Evolutionary conservation across 2,113 vertebrate genomes (phyloP).

Genomic region (Nothoprocta pentlandii): DNA sequence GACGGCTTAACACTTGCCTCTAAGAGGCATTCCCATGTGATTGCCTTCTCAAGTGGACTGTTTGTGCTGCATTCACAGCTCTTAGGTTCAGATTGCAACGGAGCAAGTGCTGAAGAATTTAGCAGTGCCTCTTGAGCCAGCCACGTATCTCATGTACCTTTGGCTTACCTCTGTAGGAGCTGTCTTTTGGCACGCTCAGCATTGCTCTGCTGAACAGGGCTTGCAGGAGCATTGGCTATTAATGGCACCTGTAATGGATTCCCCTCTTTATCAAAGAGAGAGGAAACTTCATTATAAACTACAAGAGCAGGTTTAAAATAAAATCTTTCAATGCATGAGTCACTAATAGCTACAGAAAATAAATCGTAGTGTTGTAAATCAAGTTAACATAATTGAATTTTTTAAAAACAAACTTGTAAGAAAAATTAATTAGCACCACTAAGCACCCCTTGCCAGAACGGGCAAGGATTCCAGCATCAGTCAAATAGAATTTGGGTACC

Average conservation of each 20-base stretch:
- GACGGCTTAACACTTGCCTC: neutral
- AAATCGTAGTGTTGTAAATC: neutral
- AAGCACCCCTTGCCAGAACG: neutral
- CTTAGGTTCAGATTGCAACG: neutral
- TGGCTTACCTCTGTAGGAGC: slow-evolving; percentile 45
- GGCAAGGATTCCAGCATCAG: neutral
- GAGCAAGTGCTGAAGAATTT: neutral
- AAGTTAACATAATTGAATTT: neutral
- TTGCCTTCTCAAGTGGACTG: neutral
- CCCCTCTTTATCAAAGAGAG: slow-evolving; percentile 30
- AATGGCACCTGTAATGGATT: slow-evolving; percentile 26
- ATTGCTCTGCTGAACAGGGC: slow-evolving; percentile 43
- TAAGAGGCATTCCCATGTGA: neutral
- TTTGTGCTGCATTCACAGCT: neutral
- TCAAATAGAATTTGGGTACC: neutral
- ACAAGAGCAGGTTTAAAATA: neutral
- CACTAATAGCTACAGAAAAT: neutral
- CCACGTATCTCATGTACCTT: slow-evolving; percentile 23
- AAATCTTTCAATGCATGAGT: neutral
- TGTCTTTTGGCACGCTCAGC: neutral
- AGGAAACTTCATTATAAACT: neutral
- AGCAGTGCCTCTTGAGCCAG: neutral
- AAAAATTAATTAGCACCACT: neutral
- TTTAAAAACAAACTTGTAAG: neutral
- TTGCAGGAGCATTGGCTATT: slow-evolving; percentile 38